These are phyloP conservation scores for Amphimallon solstitiale DNA, from an alignment of 2,888 invertebrate species.

Conservation along the genomic window DNA sequence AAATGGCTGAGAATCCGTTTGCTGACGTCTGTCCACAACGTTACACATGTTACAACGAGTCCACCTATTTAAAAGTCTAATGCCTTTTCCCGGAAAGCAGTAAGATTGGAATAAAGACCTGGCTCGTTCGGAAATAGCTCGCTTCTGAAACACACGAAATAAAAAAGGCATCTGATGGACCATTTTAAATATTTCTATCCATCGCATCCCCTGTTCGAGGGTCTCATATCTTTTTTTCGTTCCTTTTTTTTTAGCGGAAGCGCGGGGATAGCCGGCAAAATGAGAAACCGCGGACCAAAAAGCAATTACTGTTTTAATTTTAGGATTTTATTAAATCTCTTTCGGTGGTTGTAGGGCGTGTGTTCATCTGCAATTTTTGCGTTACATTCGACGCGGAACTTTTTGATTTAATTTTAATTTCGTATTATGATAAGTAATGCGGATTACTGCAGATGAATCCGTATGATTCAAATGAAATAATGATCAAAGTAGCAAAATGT, in stretches of 20 bases:
- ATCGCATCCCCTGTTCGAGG: too few relatives aligned
- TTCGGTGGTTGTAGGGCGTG: not conserved
- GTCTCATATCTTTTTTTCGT: not conserved
- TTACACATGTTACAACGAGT: too few relatives aligned
- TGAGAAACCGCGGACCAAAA: not conserved
- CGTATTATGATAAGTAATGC: not conserved
- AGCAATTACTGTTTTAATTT: slow-evolving; percentile 10
- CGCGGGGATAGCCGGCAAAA: too few relatives aligned
- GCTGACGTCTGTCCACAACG: too few relatives aligned
- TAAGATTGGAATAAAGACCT: too few relatives aligned
- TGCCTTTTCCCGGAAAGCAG: too few relatives aligned
- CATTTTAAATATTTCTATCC: too few relatives aligned
- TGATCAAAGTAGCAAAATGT: not conserved
- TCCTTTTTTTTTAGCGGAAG: not conserved
- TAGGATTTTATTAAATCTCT: slow-evolving; percentile 3
- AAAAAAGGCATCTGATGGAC: too few relatives aligned
- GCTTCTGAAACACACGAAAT: too few relatives aligned
- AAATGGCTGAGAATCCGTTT: too few relatives aligned
- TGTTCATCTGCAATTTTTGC: not conserved
- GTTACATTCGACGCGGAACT: not conserved
- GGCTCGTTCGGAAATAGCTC: too few relatives aligned
- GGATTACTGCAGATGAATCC: not conserved
- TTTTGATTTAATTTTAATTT: slow-evolving; percentile 4
- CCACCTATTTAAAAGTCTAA: too few relatives aligned
- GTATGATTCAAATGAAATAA: not conserved